A percentile compares a stretch with the other conserved stretches of the same genome.
Evolutionary conservation across 1,140 invertebrate species (phyloP).

Genomic region (Pseudomyrmex cubaensis): DNA sequence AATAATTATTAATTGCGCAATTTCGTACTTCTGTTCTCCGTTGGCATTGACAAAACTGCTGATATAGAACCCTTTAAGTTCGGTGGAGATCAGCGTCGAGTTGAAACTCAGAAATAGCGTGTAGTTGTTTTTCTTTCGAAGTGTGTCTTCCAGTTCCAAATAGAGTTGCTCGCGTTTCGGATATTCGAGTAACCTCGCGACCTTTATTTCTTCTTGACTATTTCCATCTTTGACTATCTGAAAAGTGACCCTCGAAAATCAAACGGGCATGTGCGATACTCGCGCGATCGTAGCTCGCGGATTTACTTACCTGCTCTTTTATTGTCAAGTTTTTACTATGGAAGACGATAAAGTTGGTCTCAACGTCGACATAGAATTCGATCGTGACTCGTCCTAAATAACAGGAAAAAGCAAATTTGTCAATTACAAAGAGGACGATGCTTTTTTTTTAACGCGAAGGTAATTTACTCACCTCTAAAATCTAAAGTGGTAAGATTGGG

Average conservation of each 20-base stretch:
- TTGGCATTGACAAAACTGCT: conserved; percentile 92
- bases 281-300: not conserved
- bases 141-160: conserved; percentile 92
- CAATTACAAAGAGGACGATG: not conserved
- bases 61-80: conserved; percentile 96
- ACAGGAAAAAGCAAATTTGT: not conserved
- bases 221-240: conserved; percentile 88
- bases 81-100: conserved; percentile 90
- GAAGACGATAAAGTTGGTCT: conserved; percentile 95
- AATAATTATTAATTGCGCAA: too few relatives aligned
- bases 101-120: conserved; percentile 94
- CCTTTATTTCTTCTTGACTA: conserved; percentile 88
- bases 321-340: conserved; percentile 96
- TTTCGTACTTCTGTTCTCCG: conserved; percentile 90
- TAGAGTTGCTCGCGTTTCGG: conserved; percentile 94
- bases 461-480: conserved; percentile 89
- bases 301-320: conserved; percentile 89
- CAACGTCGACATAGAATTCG: conserved; percentile 92
- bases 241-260: conserved; percentile 68
- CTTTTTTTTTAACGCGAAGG: not conserved
- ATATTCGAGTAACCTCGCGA: conserved; percentile 92
- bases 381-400: conserved; percentile 93
- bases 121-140: conserved; percentile 92
- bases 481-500: conserved; percentile 96
- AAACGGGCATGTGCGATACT: not conserved